Evolutionary conservation across 2,888 invertebrate species (phyloP).

Genomic region (Drosophila austrosaltans): DNA sequence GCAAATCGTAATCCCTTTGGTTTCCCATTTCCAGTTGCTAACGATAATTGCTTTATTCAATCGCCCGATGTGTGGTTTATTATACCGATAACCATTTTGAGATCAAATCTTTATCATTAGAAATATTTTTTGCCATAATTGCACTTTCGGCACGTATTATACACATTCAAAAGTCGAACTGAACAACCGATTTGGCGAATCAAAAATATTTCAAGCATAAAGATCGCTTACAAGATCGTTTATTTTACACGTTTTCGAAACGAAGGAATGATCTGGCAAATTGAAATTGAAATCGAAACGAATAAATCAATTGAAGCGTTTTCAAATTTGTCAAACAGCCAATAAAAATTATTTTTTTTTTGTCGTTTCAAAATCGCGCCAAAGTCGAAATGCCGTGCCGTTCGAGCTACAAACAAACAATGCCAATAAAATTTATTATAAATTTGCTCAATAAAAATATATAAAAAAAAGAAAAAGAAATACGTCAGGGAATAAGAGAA

Average conservation of each 20-base stretch:
- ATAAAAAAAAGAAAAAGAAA: constrained; percentile 23
- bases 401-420: constrained; percentile 21
- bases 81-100: neutral
- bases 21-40: neutral
- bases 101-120: constrained; percentile 3
- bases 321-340: constrained; percentile 73
- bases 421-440: constrained; percentile 71
- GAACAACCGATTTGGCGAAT: constrained; percentile 40
- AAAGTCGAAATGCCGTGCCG: constrained; percentile 23
- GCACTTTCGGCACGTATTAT: constrained; percentile 55
- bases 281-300: constrained; percentile 55
- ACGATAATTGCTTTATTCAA: neutral
- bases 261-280: constrained; percentile 40
- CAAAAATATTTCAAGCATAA: constrained; percentile 43
- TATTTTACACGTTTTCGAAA: constrained; percentile 34
- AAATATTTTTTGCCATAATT: neutral
- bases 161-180: constrained; percentile 45
- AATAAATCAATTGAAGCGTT: constrained; percentile 76
- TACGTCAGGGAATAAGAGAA: constrained; percentile 33
- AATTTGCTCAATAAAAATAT: constrained; percentile 46
- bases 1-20: neutral
- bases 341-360: constrained; percentile 53
- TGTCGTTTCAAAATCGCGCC: constrained; percentile 61
- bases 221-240: constrained; percentile 55
- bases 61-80: constrained; percentile 1